Base-by-base conservation (phyloP, 2,113 vertebrate genomes). In the Chiloscyllium plagiosum region DNA sequence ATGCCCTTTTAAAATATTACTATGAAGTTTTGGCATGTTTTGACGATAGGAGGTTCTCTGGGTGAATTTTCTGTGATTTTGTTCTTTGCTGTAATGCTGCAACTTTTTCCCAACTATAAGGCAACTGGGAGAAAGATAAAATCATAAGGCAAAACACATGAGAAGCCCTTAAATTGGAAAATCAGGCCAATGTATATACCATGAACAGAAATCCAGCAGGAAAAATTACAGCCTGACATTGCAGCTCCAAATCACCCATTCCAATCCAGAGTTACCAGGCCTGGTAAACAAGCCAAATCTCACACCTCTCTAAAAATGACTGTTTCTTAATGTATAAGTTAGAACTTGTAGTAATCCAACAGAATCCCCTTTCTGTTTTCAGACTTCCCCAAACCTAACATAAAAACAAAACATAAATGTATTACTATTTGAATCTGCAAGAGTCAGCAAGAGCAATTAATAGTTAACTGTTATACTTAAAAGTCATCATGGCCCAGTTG, bases 361-460 rank as follows among this genome's bases (percentile, higher is more conserved):
- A 90, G 52, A 13, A 15, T 61, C 20, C n/a, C 85, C 22, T 15
- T n/a, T 65, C 29, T 66, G 17, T n/a, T 66, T 92, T n/a, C 89
- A 92, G n/a, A 92, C 15, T 66, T 19, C 6, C n/a, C 61, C 33
- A 66, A 93, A 93, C 33, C n/a, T 66, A 93, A 68, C 22, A 33
- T 10, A 66, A 37, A 61, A 66, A 68, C 66, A 42, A 93, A 93
- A 66, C 26, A 68, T 93, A 93, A 93, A 66, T 93, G 20, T 93
- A 37, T 37, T 17, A 76, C 66, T 50, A 33, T 95, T 95, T 95
- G 68, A 33, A 72, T 95, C 47, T 50, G 47, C n/a, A n/a, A 50
- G 68, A 47, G 52, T 95, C 47, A 95, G 69, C 69, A 50, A 95
- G 33, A 61, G 29, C 52, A 90, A 95, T 95, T 72, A 72, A 50